phyloP scores from a whole-genome alignment of 2,797 vertebrate species.

The Coregonus suidteri region DNA sequence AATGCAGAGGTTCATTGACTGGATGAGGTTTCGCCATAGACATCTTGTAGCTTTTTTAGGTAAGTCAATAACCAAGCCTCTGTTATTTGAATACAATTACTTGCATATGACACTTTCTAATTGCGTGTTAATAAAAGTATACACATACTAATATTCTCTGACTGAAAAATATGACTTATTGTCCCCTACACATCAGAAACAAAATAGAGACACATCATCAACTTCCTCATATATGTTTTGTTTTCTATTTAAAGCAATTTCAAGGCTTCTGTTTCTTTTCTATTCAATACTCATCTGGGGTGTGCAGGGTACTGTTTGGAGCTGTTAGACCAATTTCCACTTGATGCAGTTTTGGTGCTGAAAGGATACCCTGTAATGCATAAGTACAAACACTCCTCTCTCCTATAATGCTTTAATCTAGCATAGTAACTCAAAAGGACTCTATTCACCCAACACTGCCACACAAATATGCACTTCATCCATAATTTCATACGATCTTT shows the following conservation, averaged over 20 bases:
- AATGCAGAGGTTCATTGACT: constrained; percentile 6
- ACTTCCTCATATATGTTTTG: neutral
- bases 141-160: neutral
- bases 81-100: neutral
- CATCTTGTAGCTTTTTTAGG: neutral
- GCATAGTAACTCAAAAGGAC: constrained; percentile 44
- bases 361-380: constrained; percentile 51
- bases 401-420: constrained; percentile 37
- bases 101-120: neutral
- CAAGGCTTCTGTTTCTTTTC: neutral
- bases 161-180: neutral
- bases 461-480: constrained; percentile 35
- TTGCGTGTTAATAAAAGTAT: neutral
- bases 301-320: constrained; percentile 13
- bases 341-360: constrained; percentile 29
- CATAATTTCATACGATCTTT: constrained; percentile 40
- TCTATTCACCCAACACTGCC: constrained; percentile 42
- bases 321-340: constrained; percentile 32
- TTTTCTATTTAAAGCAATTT: too few species aligned
- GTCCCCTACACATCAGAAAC: neutral
- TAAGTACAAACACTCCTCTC: constrained; percentile 46
- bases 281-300: neutral
- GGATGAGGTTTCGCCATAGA: neutral
- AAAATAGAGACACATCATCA: neutral
- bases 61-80: neutral